These are phyloP conservation scores for Mus spretus DNA, from an alignment of 2,797 vertebrate genomes.

Conservation along the genomic window DNA sequence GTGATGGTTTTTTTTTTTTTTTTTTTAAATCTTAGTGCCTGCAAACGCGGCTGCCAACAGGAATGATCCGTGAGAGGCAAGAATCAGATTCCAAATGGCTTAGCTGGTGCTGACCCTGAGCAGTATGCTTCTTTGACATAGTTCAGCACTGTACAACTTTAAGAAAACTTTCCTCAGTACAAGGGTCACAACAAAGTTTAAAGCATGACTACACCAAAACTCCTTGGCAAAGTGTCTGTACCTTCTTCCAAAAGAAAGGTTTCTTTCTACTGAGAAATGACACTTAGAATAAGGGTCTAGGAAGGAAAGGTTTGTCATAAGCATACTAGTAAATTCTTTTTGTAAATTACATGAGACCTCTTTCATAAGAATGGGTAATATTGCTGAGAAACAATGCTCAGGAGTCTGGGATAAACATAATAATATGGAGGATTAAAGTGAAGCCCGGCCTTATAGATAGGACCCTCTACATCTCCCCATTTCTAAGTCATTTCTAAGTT, in stretches of 20 bases:
- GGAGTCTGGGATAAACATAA: neutral
- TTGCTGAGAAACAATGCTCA: neutral
- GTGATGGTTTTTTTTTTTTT: neutral
- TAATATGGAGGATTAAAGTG: too few relatives aligned
- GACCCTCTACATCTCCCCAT: neutral
- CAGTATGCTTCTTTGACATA: neutral
- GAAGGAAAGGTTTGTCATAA: neutral
- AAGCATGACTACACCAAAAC: neutral
- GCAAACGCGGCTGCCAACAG: neutral
- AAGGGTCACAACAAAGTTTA: neutral
- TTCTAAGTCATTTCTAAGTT: neutral
- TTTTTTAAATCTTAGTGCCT: neutral
- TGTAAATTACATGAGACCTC: neutral
- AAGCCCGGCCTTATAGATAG: neutral
- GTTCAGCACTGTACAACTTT: neutral
- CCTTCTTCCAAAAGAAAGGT: neutral
- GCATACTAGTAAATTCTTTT: neutral
- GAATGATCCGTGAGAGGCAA: neutral
- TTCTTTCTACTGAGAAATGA: neutral
- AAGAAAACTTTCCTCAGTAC: neutral
- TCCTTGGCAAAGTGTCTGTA: neutral
- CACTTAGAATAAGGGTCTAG: neutral
- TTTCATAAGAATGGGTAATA: neutral
- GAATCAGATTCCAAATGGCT: neutral
- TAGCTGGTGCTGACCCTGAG: neutral